Evolutionary conservation across 1,140 invertebrate species (phyloP), one percentile per base, ranked within the genome.

Genomic region (Drosophila rhopaloa): DNA sequence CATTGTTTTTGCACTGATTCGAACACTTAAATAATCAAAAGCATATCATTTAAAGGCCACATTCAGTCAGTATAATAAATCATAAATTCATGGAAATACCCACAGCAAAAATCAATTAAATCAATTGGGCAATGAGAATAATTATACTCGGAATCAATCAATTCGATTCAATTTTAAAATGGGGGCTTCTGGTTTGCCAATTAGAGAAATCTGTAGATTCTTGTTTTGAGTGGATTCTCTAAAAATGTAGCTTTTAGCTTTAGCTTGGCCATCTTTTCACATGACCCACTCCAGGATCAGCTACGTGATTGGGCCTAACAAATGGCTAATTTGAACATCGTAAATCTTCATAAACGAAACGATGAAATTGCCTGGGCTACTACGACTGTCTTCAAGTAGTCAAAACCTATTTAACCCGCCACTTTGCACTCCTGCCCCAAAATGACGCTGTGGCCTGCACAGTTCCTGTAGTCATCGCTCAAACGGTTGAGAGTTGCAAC

Each of bases 401-500:
- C 63, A 67, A 85, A 76, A 72, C 70, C 82, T 67, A 79, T 86
- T 86, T 79, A 86, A 88, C 82, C 82, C 83, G 51, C 58, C 80
- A 58, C 63, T 72, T 88, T 88, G 82, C 83, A 82, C 83, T 88
- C 62, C 81, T 86, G 79, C 60, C 79, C 79, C 59, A 86, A 63
- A 81, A 58, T 50, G 47, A 32, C 54, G 35, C 58, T 29, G 38
- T 9, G 29, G 32, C 35, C 51, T 48, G 59, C 38, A 14, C 50
- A 67, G 72, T 80, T 84, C 66, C 81, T 80, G 55, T 60, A 62
- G 73, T 48, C 55, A 61, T 47, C 44, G 68, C 47, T 71, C 62
- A 54, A 75, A 66, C 70, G 63, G 74, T 81, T 78, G 51, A 61
- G 58, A 76, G 75, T 86, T 86, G 57, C 83, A 86, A 86, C 79